Percentiles rank a stretch among this genome's conserved stretches.
These are phyloP conservation scores for Odontocerum albicorne DNA, from an alignment of 2,888 invertebrate genomes.

Conservation along the genomic window DNA sequence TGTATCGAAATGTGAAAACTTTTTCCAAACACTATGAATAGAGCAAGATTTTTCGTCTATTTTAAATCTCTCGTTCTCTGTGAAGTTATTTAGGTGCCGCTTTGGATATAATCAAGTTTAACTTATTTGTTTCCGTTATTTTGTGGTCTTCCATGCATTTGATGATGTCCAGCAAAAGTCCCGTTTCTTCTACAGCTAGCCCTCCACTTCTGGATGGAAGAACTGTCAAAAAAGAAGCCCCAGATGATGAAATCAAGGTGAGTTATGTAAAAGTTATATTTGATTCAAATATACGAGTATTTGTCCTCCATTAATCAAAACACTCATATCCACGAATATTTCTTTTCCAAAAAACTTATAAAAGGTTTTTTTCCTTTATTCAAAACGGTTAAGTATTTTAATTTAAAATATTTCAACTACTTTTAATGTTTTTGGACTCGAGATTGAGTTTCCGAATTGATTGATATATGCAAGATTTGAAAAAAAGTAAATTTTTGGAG, in stretches of 20 bases:
- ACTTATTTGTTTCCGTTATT: conserved; percentile 7
- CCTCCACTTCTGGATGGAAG: conserved; percentile 47
- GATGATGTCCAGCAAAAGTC: conserved; percentile 34
- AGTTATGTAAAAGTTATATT: conserved; percentile 13
- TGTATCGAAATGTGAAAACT: conserved; percentile 15
- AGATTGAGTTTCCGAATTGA: too few species aligned
- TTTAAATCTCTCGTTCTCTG: conserved; percentile 12
- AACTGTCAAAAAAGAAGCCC: conserved; percentile 67
- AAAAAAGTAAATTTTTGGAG: too few species aligned
- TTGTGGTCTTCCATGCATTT: conserved; percentile 14
- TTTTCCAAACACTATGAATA: conserved; percentile 22
- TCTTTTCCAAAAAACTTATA: too few species aligned
- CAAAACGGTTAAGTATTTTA: too few species aligned
- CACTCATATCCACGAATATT: too few species aligned
- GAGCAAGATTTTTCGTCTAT: conserved; percentile 17
- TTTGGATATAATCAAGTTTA: not conserved
- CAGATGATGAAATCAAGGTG: conserved; percentile 78
- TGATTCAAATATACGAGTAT: too few species aligned
- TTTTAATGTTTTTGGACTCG: too few species aligned
- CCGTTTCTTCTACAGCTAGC: conserved; percentile 39
- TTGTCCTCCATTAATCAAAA: too few species aligned
- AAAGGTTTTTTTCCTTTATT: too few species aligned
- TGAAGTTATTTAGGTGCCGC: conserved; percentile 6
- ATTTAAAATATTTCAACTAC: too few species aligned
- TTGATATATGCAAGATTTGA: too few species aligned